Evolutionary conservation across 2,797 vertebrate genomes (phyloP).

Genomic region (Lacerta bilineata): DNA sequence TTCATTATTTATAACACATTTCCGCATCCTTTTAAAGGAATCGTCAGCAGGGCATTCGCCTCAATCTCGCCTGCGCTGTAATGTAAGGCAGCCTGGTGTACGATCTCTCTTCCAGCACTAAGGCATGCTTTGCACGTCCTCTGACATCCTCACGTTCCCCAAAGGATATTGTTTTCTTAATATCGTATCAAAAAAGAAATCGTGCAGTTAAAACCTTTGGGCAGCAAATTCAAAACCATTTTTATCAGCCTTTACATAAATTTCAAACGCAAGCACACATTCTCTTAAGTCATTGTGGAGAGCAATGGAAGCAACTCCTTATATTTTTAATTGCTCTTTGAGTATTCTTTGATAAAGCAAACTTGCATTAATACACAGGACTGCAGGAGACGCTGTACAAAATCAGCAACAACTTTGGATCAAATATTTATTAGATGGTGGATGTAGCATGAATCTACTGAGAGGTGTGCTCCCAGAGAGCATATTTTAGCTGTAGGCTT

Average conservation of each 20-base stretch:
- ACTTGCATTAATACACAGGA: slow-evolving; percentile 38
- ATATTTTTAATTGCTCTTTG: background rate
- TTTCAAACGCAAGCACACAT: background rate
- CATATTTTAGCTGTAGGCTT: slow-evolving; percentile 46
- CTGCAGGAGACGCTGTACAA: slow-evolving; percentile 18
- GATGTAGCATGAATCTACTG: background rate
- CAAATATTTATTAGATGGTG: slow-evolving; percentile 52
- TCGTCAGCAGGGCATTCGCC: background rate
- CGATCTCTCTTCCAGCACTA: background rate
- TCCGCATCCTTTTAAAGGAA: background rate
- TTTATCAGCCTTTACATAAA: background rate
- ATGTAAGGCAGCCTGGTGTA: background rate
- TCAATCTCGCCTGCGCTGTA: background rate
- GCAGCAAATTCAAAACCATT: slow-evolving; percentile 20
- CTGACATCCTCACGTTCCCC: background rate
- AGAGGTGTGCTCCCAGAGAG: slow-evolving; percentile 25
- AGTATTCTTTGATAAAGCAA: background rate
- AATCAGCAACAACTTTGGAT: slow-evolving; percentile 30
- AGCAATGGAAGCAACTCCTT: background rate
- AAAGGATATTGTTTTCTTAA: background rate
- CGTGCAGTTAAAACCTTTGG: background rate
- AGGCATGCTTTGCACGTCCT: background rate
- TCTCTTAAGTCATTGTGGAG: background rate
- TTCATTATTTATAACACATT: background rate
- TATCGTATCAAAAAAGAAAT: background rate